A percentile compares a stretch with the other conserved stretches of the same genome.
These are phyloP conservation scores for Plotosus lineatus DNA, from an alignment of 2,113 vertebrate genomes.

Conservation along the genomic window DNA sequence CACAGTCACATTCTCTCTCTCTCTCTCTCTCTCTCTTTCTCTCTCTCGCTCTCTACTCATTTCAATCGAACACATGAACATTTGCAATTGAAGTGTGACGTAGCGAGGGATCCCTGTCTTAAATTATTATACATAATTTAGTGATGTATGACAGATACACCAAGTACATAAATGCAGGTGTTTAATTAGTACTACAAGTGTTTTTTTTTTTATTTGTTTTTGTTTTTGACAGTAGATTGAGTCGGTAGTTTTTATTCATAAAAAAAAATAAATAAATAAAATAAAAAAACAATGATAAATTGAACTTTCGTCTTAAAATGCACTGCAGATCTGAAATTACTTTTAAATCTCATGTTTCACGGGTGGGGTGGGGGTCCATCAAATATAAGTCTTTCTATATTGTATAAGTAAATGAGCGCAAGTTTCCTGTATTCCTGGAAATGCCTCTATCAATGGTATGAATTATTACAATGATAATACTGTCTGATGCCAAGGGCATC, in stretches of 20 bases:
- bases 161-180: too few relatives aligned
- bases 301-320: background rate
- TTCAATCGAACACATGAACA: too few relatives aligned
- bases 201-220: too few relatives aligned
- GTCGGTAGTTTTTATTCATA: too few relatives aligned
- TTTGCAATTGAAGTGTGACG: too few relatives aligned
- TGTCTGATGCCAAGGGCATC: conserved; percentile 24
- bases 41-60: too few relatives aligned
- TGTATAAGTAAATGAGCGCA: background rate
- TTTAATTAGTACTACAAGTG: too few relatives aligned
- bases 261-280: too few relatives aligned
- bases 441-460: background rate
- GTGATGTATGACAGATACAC: background rate
- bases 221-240: background rate
- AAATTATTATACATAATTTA: background rate
- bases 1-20: too few relatives aligned
- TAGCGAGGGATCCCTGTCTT: too few relatives aligned
- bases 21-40: too few relatives aligned
- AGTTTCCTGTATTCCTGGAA: conserved; percentile 4
- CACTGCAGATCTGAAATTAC: background rate
- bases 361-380: background rate
- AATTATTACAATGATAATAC: conserved; percentile 22
- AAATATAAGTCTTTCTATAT: background rate
- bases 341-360: background rate
- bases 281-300: background rate